These are phyloP conservation scores for Dynastes maya DNA, from an alignment of 2,888 invertebrate genomes.

Conservation along the genomic window DNA sequence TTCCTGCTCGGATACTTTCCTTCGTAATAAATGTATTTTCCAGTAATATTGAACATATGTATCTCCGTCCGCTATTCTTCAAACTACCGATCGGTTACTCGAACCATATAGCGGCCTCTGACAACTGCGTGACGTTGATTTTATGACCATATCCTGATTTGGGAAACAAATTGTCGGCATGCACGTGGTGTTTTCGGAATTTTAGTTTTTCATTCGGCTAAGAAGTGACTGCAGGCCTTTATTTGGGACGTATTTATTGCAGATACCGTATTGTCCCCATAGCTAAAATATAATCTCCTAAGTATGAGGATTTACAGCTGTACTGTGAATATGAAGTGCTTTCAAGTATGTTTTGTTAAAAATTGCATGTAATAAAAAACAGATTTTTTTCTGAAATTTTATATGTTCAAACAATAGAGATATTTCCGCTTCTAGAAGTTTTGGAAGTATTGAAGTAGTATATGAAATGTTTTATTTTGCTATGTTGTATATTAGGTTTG, in stretches of 20 bases:
- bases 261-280: constrained; percentile 24
- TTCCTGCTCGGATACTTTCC: constrained; percentile 5
- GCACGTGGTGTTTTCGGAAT: constrained; percentile 47
- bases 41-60: constrained; percentile 41
- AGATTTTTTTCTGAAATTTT: not conserved
- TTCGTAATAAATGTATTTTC: constrained; percentile 28
- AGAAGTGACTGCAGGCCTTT: constrained; percentile 21
- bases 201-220: constrained; percentile 27
- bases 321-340: constrained; percentile 20
- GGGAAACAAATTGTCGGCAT: constrained; percentile 36
- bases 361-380: constrained; percentile 23
- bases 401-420: too few species aligned
- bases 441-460: too few species aligned
- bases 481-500: too few species aligned
- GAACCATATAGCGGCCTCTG: not conserved
- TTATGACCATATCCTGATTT: constrained; percentile 47
- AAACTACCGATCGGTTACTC: not conserved
- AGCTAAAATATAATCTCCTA: constrained; percentile 1
- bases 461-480: too few species aligned
- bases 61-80: constrained; percentile 21
- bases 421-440: too few species aligned
- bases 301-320: constrained; percentile 27
- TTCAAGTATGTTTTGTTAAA: constrained; percentile 11
- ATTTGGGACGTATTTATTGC: constrained; percentile 38
- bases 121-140: constrained; percentile 40